Evolutionary conservation across 2,113 vertebrate genomes (phyloP).

Genomic region (Sapayoa aenigma): DNA sequence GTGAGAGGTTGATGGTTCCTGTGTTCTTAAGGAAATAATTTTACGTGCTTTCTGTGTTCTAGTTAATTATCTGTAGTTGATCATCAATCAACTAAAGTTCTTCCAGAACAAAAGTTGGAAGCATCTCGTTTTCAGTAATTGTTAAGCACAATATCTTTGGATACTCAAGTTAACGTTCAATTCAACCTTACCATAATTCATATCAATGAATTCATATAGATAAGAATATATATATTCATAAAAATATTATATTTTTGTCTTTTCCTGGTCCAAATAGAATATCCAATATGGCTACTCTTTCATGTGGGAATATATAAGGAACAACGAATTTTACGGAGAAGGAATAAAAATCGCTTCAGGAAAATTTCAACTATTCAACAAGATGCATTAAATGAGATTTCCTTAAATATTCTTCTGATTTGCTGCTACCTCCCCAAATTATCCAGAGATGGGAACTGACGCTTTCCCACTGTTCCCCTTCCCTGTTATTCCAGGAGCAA

Average conservation of each 20-base stretch:
- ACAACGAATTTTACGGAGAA: neutral
- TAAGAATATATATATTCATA: neutral
- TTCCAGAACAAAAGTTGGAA: neutral
- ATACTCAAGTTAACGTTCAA: neutral
- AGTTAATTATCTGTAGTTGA: neutral
- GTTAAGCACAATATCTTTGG: neutral
- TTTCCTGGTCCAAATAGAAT: neutral
- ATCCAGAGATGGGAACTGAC: neutral
- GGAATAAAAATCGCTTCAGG: neutral
- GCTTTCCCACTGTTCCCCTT: neutral
- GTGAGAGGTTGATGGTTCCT: neutral
- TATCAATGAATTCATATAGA: neutral
- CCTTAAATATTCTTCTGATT: neutral
- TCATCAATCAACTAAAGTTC: neutral
- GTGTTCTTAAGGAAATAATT: neutral
- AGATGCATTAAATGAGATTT: neutral
- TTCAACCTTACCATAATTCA: neutral
- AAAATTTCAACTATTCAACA: neutral
- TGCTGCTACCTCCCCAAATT: neutral
- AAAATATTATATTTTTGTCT: neutral
- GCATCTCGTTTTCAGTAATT: neutral
- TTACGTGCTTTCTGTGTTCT: neutral
- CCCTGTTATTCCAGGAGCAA: neutral
- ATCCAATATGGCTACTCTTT: no score
- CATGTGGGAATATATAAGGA: rapidly evolving